phyloP scores from a whole-genome alignment of 2,888 invertebrate species.

The Taphrorychus bicolor region DNA sequence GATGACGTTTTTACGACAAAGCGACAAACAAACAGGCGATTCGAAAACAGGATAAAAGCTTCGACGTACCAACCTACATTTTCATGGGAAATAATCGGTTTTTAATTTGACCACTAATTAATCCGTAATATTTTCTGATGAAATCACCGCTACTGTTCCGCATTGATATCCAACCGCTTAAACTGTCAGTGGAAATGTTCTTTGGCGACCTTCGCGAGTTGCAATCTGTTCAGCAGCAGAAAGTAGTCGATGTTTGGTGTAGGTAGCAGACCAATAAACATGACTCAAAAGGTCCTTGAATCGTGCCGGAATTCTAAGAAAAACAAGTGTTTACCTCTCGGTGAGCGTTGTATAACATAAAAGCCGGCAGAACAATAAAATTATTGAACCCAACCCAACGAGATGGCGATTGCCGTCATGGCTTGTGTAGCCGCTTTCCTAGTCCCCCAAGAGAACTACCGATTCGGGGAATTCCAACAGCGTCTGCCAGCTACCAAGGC shows the following conservation, averaged over 20 bases:
- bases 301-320: slow-evolving; percentile 26
- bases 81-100: background rate
- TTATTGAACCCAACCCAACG: slow-evolving; percentile 10
- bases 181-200: background rate
- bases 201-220: slow-evolving; percentile 9
- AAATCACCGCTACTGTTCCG: background rate
- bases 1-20: background rate
- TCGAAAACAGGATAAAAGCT: background rate
- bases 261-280: slow-evolving; percentile 20
- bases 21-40: background rate
- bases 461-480: background rate
- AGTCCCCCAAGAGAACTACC: no score
- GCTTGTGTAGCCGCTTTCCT: background rate
- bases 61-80: background rate
- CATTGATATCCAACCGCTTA: background rate
- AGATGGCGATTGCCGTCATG: no score
- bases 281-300: slow-evolving; percentile 39
- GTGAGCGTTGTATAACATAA: slow-evolving; percentile 10
- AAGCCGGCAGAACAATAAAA: background rate
- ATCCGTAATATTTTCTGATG: background rate
- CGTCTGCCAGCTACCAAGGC: no score
- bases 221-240: no score
- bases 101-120: background rate
- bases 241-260: no score
- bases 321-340: slow-evolving; percentile 19